Base-by-base conservation (phyloP, 2,797 vertebrate genomes). In the Cryptoblepharus egeriae region DNA sequence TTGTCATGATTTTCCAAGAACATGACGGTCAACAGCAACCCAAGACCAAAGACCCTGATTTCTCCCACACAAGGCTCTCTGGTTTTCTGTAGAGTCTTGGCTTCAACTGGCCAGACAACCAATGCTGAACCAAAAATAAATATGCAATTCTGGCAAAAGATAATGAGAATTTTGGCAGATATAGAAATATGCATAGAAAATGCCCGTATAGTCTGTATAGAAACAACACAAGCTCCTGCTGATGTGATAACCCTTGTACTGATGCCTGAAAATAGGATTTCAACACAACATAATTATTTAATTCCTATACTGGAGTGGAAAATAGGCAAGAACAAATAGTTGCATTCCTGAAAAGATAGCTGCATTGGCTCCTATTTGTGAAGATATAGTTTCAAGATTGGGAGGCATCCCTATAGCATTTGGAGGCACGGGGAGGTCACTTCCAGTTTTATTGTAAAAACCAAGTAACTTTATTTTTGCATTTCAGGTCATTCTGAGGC, bases 1-100 rank as follows among this genome's bases (percentile, higher is more conserved):
- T 60, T 45, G n/a, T 60, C 79, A 39, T 58, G 52, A 71, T 79
- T 78, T 64, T 68, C 78, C 52, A 84, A 79, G 55, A 39, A 49
- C n/a, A 49, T 28, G 58, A 18, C 45, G 5, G 12, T 24, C 15
- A n/a, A 42, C 69, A 74, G 39, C 24, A 57, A 61, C 65, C 71
- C 70, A 79, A 74, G 37, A 74, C 37, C 52, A 81, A 49, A n/a
- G 57, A 39, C 35, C 13, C 39, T n/a, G n/a, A 57, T 52, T 42
- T 58, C 22, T n/a, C 67, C 35, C 7, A n/a, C 35, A 57, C 32
- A 26, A 68, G 12, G 26, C 30, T 61, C 30, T 83, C 61, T 79
- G 67, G 30, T 79, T 79, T 84, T 68, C 39, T 45, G 8, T 68
- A 52, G 30, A 57, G 24, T 68, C 60, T 12, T n/a, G 35, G 52